These are phyloP conservation scores for Troides aeacus DNA, from an alignment of 2,888 invertebrate genomes.

Conservation along the genomic window DNA sequence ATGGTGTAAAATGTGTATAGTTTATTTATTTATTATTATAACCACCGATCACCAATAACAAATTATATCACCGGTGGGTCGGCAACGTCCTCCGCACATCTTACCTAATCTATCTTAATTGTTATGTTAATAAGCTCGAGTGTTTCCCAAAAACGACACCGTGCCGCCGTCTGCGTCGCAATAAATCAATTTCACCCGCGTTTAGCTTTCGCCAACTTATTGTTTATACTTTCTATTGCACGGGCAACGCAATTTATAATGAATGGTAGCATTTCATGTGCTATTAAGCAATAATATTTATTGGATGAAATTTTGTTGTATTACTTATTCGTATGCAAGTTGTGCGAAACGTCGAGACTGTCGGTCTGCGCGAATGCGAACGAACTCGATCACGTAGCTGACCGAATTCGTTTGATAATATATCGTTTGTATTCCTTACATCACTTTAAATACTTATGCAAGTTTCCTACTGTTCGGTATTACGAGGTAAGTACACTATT, in stretches of 20 bases:
- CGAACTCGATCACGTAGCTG: slow-evolving; percentile 25
- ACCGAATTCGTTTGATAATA: slow-evolving; percentile 27
- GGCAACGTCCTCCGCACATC: background rate
- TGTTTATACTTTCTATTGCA: slow-evolving; percentile 78
- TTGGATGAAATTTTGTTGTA: slow-evolving; percentile 47
- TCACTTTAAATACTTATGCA: slow-evolving; percentile 21
- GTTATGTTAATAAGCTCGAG: slow-evolving; percentile 73
- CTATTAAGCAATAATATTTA: slow-evolving; percentile 64
- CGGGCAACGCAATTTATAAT: slow-evolving; percentile 56
- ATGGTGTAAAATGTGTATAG: no score
- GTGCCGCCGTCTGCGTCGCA: slow-evolving; percentile 44
- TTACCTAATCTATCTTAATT: slow-evolving; percentile 72
- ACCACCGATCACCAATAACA: background rate
- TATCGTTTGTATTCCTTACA: slow-evolving; percentile 21
- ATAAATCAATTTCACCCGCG: slow-evolving; percentile 78
- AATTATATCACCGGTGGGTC: background rate
- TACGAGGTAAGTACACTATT: slow-evolving; percentile 4
- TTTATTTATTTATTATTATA: background rate
- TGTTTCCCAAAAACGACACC: slow-evolving; percentile 72
- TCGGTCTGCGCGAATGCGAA: slow-evolving; percentile 8
- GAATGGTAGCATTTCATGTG: slow-evolving; percentile 66
- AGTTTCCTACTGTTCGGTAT: slow-evolving; percentile 16
- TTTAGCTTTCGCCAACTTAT: slow-evolving; percentile 74
- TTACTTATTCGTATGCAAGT: slow-evolving; percentile 44
- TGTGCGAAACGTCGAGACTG: slow-evolving; percentile 18